Percentiles rank a stretch among this genome's conserved stretches.
Evolutionary conservation across 2,113 vertebrate species (phyloP).

Genomic region (Coptodon bakossiorum): DNA sequence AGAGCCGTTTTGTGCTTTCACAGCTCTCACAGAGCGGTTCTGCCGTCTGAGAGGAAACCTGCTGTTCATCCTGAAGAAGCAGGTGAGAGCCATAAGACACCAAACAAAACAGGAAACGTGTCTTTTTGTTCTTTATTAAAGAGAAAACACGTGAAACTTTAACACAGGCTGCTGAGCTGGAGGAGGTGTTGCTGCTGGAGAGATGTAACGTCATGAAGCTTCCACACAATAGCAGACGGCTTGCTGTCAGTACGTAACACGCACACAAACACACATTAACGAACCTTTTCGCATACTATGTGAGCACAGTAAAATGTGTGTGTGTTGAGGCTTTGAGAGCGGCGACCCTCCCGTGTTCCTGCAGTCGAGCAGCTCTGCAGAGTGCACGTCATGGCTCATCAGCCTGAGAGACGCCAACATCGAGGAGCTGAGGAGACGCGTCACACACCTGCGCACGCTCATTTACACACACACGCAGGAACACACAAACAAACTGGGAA

Average conservation of each 20-base stretch:
- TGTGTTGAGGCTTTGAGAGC: background rate
- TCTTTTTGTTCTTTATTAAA: background rate
- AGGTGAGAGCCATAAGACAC: background rate
- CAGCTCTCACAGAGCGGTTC: background rate
- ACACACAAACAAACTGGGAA: background rate
- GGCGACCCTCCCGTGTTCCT: background rate
- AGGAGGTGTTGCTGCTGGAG: constrained; percentile 14
- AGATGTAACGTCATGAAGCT: background rate
- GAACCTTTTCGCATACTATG: background rate
- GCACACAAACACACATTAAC: background rate
- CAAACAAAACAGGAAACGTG: rapidly evolving
- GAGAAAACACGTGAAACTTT: background rate
- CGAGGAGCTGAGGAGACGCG: background rate
- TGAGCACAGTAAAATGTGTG: background rate
- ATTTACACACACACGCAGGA: background rate
- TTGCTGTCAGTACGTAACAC: background rate
- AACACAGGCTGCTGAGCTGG: background rate
- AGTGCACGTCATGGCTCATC: background rate
- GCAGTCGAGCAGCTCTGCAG: background rate
- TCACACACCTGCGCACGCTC: background rate
- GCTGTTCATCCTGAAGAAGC: constrained; percentile 17
- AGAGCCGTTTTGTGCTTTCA: background rate
- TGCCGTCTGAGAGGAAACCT: constrained; percentile 23
- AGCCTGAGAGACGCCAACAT: background rate
- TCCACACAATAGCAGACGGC: background rate